phyloP scores from a whole-genome alignment of 1,140 invertebrate genomes.

The Colletes gigas region DNA sequence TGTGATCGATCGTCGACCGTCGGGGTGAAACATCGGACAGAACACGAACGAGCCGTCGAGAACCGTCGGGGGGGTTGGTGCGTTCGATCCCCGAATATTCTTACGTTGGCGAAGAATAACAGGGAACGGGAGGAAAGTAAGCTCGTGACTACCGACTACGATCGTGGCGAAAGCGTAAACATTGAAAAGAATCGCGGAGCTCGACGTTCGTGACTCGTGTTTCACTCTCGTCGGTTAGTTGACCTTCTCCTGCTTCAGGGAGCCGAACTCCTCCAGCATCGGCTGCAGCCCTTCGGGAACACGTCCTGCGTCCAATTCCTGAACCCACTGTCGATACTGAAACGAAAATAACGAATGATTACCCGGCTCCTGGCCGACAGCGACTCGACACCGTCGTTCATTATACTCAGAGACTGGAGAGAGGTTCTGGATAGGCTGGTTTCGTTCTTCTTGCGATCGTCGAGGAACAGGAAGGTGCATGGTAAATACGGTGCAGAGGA shows the following conservation, averaged over 20 bases:
- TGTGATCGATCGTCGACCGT: neutral
- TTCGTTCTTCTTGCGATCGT: neutral
- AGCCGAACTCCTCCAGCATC: conserved; percentile 87
- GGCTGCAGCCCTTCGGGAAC: conserved; percentile 89
- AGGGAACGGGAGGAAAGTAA: conserved; percentile 8
- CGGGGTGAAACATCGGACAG: neutral
- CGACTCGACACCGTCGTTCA: conserved; percentile 1
- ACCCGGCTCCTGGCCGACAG: neutral
- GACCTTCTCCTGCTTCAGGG: conserved; percentile 83
- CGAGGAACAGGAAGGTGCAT: neutral
- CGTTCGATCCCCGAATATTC: neutral
- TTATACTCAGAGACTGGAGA: conserved; percentile 10
- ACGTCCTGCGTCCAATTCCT: conserved; percentile 89
- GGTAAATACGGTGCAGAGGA: neutral
- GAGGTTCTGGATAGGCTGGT: neutral
- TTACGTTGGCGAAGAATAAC: neutral
- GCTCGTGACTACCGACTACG: conserved; percentile 16
- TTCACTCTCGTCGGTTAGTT: conserved; percentile 45
- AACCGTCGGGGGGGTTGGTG: too few relatives aligned
- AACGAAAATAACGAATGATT: conserved; percentile 72
- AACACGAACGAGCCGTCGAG: neutral
- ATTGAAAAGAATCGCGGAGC: conserved; percentile 17
- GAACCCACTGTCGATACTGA: conserved; percentile 90
- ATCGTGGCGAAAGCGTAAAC: neutral
- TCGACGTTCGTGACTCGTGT: conserved; percentile 50